Evolutionary conservation across 2,888 invertebrate genomes (phyloP), one percentile per base, ranked within the genome.

Genomic region (Octonoba sinensis): DNA sequence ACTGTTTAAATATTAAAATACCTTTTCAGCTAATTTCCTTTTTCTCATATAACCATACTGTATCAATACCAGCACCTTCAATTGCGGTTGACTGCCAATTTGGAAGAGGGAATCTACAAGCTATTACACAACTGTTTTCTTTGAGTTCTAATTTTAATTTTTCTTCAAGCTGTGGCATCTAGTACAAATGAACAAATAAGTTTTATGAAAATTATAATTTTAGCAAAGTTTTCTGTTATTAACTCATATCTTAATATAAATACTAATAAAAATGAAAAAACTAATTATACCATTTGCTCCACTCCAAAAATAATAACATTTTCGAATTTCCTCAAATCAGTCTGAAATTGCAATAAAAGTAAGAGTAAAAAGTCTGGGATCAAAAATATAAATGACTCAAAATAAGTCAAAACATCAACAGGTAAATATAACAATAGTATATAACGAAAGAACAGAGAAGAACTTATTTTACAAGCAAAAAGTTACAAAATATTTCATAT

Each of bases 271-370:
- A 15, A 44, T 65, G 65, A 2, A 46, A 18, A 8, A 64, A 22
- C 22, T 22, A 22, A 44, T 18, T 79, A 88, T 88, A 93, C 94
- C 97, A 97, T 96, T 90, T 95, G 93, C 87, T 96, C 95, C 0
- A 97, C 97, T 56, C 97, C 97, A 91, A 97, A 97, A 87, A 97
- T 93, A 0, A 97, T 93, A 73, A 97, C 91, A 87, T 95, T 95
- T 85, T 95, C 91, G 88, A 96, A 97, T 0, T 91, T 90, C 3
- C 90, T 90, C 20, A 96, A 89, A 87, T 93, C 89, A 86, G 93
- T 93, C 88, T 88, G 85, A 76, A 87, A 87, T 75, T 20, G 13
- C n/a, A 57, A 49, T 24, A 13, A 13, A 54, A 51, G 59, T 16
- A 56, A 27, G 27, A 27, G 27, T 27, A 27, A 6, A 27, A 27